Evolutionary conservation across 2,888 invertebrate species (phyloP), one percentile per base, ranked within the genome.

Genomic region (Galeopsomyia nigrocyanea): DNA sequence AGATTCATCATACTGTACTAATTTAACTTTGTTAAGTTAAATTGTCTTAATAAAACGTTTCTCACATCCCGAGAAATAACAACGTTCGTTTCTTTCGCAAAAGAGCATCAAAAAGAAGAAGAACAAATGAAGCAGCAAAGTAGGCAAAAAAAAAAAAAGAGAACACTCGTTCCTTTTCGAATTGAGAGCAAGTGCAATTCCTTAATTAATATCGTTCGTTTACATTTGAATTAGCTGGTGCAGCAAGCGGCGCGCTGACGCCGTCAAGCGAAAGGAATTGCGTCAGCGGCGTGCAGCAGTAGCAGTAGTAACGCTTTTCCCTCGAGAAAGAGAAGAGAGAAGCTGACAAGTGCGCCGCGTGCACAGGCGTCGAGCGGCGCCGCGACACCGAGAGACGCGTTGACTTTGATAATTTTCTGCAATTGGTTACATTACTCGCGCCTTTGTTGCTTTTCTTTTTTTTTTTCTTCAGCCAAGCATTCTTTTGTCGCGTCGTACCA

Each of bases 181-280:
- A 39, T 3, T 14, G n/a, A 1, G 26, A 22, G 65, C 46, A 39
- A 31, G 17, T 19, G 39, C 50, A 31, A 67, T 50, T 31, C 61
- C 53, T 57, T 57, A 69, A 63, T 69, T 69, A 63, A 70, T 64
- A 64, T 64, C 47, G 39, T 70, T 57, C 64, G 70, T 58, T 64
- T 64, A 64, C 58, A 64, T 70, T 58, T 64, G 46, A 64, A 70
- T 70, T 64, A 64, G 46, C 64, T 14, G 31, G 9, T 14, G n/a
- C 31, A 14, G 21, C 55, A 60, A 51, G 47, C 7, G 39, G 5
- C 19, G 16, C 46, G 46, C 14, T 19, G 47, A 19, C 46, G 46
- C 19, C 46, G 31, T 19, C 47, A 50, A 17, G 56, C n/a, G 14
- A 57, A 57, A 63, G 39, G n/a, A 22, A 58, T 70, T 51, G 51